These are phyloP conservation scores for Leptinotarsa rubiginosa DNA, from an alignment of 2,888 invertebrate species.

Conservation along the genomic window DNA sequence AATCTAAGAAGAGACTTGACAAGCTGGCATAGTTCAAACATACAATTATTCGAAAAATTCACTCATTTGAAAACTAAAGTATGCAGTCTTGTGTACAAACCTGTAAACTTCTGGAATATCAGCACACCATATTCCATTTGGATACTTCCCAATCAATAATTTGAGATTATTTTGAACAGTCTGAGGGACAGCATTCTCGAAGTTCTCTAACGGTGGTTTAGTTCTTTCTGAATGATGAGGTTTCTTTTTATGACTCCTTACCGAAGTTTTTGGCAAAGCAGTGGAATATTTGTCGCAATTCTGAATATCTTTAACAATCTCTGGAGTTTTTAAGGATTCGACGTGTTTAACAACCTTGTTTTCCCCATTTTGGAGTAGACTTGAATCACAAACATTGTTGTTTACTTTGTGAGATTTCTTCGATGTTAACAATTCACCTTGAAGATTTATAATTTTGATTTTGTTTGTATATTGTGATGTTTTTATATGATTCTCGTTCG, in stretches of 20 bases:
- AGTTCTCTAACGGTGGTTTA: constrained; percentile 21
- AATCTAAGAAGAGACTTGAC: no score
- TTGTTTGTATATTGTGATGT: no score
- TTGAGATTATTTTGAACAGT: constrained; percentile 56
- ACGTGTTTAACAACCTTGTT: not conserved
- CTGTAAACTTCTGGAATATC: constrained; percentile 64
- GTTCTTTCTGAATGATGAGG: not conserved
- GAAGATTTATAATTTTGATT: not conserved
- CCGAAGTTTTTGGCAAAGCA: not conserved
- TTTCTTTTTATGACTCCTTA: not conserved
- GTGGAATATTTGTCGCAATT: not conserved
- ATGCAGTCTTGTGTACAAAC: constrained; percentile 55
- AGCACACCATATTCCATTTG: constrained; percentile 68
- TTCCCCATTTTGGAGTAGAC: not conserved
- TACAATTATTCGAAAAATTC: no score
- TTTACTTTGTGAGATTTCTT: not conserved
- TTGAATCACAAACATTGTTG: not conserved
- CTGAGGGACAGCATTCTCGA: constrained; percentile 51
- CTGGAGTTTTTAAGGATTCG: not conserved
- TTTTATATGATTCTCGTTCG: not conserved
- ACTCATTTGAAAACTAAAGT: not conserved
- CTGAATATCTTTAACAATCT: constrained; percentile 1
- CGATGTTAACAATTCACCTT: not conserved
- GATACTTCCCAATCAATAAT: constrained; percentile 61
- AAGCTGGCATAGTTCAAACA: no score